phyloP scores from a whole-genome alignment of 2,113 vertebrate species.

The Protobothrops flavoviridis region DNA sequence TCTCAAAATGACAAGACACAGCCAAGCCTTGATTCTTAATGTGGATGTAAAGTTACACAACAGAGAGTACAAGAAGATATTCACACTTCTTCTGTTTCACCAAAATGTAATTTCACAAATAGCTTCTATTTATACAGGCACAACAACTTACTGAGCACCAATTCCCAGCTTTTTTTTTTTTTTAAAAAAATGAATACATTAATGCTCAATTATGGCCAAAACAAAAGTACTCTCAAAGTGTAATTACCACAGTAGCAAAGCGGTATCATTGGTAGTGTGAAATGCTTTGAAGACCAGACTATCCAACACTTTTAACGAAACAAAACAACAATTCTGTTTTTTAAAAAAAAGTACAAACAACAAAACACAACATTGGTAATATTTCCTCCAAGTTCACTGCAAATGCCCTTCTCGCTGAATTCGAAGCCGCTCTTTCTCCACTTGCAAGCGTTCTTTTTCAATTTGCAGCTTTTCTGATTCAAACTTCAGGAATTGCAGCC shows the following conservation, averaged over 20 bases:
- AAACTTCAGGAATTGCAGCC: constrained; percentile 90
- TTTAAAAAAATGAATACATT: constrained; percentile 43
- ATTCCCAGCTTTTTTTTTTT: constrained; percentile 41
- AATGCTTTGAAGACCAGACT: constrained; percentile 6
- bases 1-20: constrained; percentile 47
- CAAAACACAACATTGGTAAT: constrained; percentile 16
- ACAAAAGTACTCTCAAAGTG: constrained; percentile 1
- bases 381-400: constrained; percentile 59
- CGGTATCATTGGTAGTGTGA: not conserved
- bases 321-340: constrained; percentile 44
- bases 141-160: constrained; percentile 52
- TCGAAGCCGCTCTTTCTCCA: constrained; percentile 90
- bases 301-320: constrained; percentile 46
- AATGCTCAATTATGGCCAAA: constrained; percentile 51
- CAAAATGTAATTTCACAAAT: constrained; percentile 52
- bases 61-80: constrained; percentile 53
- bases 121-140: constrained; percentile 58
- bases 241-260: constrained; percentile 3
- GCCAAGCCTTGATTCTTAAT: constrained; percentile 35
- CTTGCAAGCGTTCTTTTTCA: constrained; percentile 89
- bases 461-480: constrained; percentile 89
- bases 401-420: constrained; percentile 86
- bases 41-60: constrained; percentile 50
- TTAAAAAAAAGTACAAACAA: constrained; percentile 49
- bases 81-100: constrained; percentile 53